Conservation (phyloP, 2,113 vertebrate species). For the Corapipo altera region DNA sequence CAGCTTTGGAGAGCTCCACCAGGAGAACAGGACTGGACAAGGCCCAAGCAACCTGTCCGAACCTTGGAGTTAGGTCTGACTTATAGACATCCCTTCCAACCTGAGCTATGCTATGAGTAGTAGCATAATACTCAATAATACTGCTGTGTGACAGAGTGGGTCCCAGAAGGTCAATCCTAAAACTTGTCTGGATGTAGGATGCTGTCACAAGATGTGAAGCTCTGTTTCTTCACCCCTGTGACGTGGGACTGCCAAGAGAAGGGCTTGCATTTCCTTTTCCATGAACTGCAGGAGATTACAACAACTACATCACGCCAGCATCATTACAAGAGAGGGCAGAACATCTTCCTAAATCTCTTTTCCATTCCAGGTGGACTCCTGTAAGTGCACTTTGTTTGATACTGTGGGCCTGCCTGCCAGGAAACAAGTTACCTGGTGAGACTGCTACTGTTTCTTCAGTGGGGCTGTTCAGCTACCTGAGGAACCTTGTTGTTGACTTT, state of each 20-base stretch:
- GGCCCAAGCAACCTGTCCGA: neutral
- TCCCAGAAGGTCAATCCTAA: neutral
- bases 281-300: neutral
- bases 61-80: neutral
- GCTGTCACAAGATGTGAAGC: neutral
- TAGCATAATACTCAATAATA: neutral
- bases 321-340: neutral
- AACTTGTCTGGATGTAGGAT: neutral
- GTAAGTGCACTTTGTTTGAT: neutral
- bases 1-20: neutral
- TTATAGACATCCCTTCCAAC: neutral
- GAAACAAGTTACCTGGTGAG: neutral
- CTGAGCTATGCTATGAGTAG: neutral
- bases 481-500: neutral
- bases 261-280: neutral
- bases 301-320: neutral
- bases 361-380: neutral
- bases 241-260: neutral
- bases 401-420: accelerated
- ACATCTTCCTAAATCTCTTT: neutral
- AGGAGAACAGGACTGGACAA: neutral
- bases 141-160: neutral
- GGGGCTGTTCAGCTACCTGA: neutral
- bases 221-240: neutral
- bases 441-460: neutral